phyloP scores from a whole-genome alignment of 2,797 vertebrate species.

The Iguana delicatissima region DNA sequence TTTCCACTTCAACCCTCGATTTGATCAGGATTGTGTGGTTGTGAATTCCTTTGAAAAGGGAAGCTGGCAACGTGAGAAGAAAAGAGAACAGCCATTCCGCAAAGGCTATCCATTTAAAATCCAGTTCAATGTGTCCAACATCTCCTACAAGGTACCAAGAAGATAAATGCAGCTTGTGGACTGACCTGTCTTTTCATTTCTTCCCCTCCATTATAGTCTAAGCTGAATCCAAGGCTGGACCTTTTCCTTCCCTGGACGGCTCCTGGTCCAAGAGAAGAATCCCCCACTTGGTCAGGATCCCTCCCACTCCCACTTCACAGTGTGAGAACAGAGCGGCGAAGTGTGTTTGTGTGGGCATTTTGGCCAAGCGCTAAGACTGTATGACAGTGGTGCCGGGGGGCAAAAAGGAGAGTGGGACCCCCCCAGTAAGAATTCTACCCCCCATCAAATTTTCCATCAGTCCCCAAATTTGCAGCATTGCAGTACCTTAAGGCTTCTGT shows the following conservation, averaged over 20 bases:
- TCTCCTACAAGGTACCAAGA: slow-evolving; percentile 50
- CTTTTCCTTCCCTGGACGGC: neutral
- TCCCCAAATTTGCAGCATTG: too few relatives aligned
- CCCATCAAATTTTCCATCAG: too few relatives aligned
- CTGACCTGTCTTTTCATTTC: neutral
- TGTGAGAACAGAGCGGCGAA: too few relatives aligned
- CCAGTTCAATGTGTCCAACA: slow-evolving; percentile 57
- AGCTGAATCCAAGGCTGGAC: neutral
- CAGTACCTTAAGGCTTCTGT: too few relatives aligned
- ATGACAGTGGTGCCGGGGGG: too few relatives aligned
- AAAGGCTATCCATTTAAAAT: slow-evolving; percentile 64
- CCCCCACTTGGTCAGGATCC: too few relatives aligned
- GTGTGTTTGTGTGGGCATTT: too few relatives aligned
- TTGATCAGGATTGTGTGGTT: slow-evolving; percentile 62
- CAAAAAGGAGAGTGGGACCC: too few relatives aligned
- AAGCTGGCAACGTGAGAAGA: slow-evolving; percentile 63
- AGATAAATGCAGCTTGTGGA: neutral
- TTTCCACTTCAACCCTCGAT: slow-evolving; percentile 78
- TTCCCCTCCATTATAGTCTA: neutral
- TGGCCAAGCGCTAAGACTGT: too few relatives aligned
- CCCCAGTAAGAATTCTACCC: too few relatives aligned
- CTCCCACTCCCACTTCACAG: too few relatives aligned
- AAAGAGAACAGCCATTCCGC: slow-evolving; percentile 61
- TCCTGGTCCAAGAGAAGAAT: neutral
- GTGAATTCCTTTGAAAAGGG: slow-evolving; percentile 67